phyloP scores from a whole-genome alignment of 2,888 invertebrate genomes.

The Perithous albicinctus region DNA sequence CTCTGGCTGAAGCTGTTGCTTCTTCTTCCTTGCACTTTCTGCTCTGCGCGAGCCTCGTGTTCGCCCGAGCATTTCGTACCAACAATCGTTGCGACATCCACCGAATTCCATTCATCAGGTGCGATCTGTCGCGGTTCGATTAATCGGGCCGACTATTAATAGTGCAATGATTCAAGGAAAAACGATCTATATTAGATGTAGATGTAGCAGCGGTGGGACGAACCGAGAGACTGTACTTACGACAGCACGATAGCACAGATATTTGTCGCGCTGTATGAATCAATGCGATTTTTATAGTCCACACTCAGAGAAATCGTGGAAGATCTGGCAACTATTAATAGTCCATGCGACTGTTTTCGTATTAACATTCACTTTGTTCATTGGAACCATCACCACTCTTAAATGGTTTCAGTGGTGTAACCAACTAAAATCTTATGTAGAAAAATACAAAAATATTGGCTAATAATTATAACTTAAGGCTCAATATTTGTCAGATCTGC shows the following conservation, averaged over 20 bases:
- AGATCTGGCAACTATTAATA: neutral
- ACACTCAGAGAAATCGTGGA: neutral
- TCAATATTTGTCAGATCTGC: neutral
- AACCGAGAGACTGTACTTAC: conserved; percentile 46
- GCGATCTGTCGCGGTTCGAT: conserved; percentile 72
- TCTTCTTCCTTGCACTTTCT: conserved; percentile 11
- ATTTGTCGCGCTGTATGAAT: conserved; percentile 37
- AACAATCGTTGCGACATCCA: conserved; percentile 73
- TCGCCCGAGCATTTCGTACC: conserved; percentile 58
- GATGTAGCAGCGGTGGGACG: conserved; percentile 36
- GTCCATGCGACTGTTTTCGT: neutral
- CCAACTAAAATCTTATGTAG: no score
- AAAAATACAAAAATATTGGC: neutral
- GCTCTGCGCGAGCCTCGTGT: conserved; percentile 37
- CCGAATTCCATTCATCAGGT: conserved; percentile 75
- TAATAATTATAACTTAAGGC: neutral
- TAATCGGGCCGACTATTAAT: conserved; percentile 75
- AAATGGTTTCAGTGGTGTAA: no score
- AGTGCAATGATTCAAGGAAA: conserved; percentile 78
- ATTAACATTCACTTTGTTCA: no score
- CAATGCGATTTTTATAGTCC: conserved; percentile 43
- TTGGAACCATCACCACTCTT: no score
- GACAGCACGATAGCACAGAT: conserved; percentile 48
- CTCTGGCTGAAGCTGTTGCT: neutral
- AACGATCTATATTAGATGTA: conserved; percentile 68